Conservation (phyloP, 2,113 vertebrate genomes). For the Talpa occidentalis region DNA sequence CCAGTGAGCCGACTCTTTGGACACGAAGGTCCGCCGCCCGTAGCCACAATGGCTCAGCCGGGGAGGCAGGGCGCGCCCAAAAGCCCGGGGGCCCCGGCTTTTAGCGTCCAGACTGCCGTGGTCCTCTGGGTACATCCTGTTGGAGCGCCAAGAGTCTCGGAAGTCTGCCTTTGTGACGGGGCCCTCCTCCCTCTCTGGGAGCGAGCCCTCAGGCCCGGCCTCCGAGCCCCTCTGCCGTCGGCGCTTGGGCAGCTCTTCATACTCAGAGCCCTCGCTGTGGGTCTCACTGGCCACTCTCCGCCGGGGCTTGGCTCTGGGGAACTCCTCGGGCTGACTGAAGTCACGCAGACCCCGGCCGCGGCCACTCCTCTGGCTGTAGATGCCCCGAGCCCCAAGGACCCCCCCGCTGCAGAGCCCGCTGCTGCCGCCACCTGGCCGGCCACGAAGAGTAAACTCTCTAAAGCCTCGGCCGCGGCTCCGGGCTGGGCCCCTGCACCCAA, state of each 20-base stretch:
- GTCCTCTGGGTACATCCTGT: slow-evolving; percentile 94
- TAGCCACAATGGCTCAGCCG: slow-evolving; percentile 92
- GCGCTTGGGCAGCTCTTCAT: slow-evolving; percentile 96
- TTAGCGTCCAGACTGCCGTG: slow-evolving; percentile 86
- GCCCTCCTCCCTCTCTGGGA: slow-evolving; percentile 85
- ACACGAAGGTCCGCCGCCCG: slow-evolving; percentile 87
- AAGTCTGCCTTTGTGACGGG: slow-evolving; percentile 90
- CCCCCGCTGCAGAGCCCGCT: slow-evolving; percentile 77
- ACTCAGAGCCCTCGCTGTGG: slow-evolving; percentile 96
- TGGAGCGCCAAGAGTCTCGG: slow-evolving; percentile 96
- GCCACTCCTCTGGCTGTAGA: slow-evolving; percentile 85
- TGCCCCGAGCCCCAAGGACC: slow-evolving; percentile 14
- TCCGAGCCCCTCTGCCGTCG: slow-evolving; percentile 93
- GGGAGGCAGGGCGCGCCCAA: slow-evolving; percentile 93
- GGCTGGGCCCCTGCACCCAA: slow-evolving; percentile 91
- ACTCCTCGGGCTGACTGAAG: slow-evolving; percentile 90
- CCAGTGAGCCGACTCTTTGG: slow-evolving; percentile 93
- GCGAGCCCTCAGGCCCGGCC: slow-evolving; percentile 85
- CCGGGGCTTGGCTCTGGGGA: slow-evolving; percentile 92
- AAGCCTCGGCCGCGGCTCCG: slow-evolving; percentile 93
- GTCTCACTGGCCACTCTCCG: slow-evolving; percentile 96
- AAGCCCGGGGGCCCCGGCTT: slow-evolving; percentile 87
- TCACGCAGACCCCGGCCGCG: slow-evolving; percentile 91
- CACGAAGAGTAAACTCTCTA: slow-evolving; percentile 93
- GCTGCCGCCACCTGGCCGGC: slow-evolving; percentile 80